A percentile compares a stretch with the other conserved stretches of the same genome.
Conservation (phyloP, 2,888 invertebrate species). For the Urechis unicinctus region DNA sequence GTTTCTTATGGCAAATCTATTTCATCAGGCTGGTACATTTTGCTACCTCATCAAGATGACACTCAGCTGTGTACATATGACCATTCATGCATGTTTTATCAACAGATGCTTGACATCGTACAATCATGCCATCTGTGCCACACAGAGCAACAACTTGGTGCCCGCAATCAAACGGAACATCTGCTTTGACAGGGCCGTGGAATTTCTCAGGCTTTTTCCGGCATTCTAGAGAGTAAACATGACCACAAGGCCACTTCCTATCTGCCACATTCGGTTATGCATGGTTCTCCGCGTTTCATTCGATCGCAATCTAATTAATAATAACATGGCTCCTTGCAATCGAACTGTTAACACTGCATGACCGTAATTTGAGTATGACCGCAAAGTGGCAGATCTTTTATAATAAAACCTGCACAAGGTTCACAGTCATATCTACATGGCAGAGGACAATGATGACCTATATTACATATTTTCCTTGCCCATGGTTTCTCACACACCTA, state of each 20-base stretch:
- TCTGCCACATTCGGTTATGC: conserved; percentile 28
- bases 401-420: conserved; percentile 1
- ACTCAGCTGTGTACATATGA: too few relatives aligned
- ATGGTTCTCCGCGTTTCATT: background rate
- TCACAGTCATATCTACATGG: background rate
- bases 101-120: too few relatives aligned
- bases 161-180: conserved; percentile 22
- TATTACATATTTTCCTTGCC: conserved; percentile 1
- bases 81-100: too few relatives aligned
- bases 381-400: conserved; percentile 30
- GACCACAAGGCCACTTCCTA: background rate
- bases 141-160: conserved; percentile 54
- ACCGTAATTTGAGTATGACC: conserved; percentile 28
- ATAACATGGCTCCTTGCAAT: conserved; percentile 27
- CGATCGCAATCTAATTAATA: conserved; percentile 22
- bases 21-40: too few relatives aligned
- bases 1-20: background rate
- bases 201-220: background rate
- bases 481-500: conserved; percentile 36
- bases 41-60: too few relatives aligned
- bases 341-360: conserved; percentile 25
- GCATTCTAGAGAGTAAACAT: background rate
- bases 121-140: conserved; percentile 8
- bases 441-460: conserved; percentile 1
- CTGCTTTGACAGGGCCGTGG: background rate